Evolutionary conservation across 2,888 invertebrate genomes (phyloP).

Genomic region (Conchocele bisecta): DNA sequence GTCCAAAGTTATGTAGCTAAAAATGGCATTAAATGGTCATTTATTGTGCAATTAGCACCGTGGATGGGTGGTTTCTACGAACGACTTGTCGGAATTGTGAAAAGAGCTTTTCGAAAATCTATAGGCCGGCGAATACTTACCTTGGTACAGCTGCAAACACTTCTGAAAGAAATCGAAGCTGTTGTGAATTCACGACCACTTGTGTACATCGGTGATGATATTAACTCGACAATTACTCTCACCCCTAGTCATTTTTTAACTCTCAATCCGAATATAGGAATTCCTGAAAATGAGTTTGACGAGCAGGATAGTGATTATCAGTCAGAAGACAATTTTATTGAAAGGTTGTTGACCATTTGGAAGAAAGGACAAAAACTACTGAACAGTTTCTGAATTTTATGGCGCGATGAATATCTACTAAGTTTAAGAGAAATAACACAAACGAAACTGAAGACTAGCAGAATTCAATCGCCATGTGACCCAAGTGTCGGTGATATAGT

Average conservation of each 20-base stretch:
- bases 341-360: conserved; percentile 3
- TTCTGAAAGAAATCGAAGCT: conserved; percentile 12
- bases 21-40: conserved; percentile 2
- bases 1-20: neutral
- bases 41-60: conserved; percentile 5
- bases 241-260: conserved; percentile 14
- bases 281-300: neutral
- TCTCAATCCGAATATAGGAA: conserved; percentile 10
- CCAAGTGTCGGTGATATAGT: conserved; percentile 15
- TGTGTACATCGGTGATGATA: conserved; percentile 5
- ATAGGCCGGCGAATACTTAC: neutral
- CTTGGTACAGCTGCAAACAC: neutral
- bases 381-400: conserved; percentile 3
- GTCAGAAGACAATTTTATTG: neutral
- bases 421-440: conserved; percentile 12
- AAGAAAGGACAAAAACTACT: conserved; percentile 14
- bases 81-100: conserved; percentile 2
- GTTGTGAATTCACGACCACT: conserved; percentile 16
- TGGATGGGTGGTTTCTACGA: conserved; percentile 10
- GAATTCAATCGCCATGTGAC: neutral
- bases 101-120: conserved; percentile 8
- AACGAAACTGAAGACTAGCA: neutral
- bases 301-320: neutral
- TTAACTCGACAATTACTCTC: neutral
- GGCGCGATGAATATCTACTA: conserved; percentile 10